Evolutionary conservation across 2,797 vertebrate genomes (phyloP).

Genomic region (Melopsittacus undulatus): DNA sequence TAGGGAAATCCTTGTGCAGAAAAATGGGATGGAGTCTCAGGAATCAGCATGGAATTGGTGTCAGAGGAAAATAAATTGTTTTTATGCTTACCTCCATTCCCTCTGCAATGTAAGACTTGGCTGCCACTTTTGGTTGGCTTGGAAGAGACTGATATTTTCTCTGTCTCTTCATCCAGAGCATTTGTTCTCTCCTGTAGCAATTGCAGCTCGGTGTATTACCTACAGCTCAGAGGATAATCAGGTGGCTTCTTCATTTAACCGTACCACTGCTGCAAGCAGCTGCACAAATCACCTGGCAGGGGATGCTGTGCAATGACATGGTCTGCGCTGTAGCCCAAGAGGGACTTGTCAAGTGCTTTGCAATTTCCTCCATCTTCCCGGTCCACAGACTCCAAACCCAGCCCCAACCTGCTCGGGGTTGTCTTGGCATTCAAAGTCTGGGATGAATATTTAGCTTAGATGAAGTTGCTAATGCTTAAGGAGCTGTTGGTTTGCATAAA

Average conservation of each 20-base stretch:
- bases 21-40: not conserved
- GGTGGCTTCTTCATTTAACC: not conserved
- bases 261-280: not conserved
- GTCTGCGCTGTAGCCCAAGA: not conserved
- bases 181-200: not conserved
- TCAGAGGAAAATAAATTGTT: not conserved
- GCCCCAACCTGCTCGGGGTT: not conserved
- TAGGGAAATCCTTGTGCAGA: not conserved
- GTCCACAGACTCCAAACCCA: not conserved
- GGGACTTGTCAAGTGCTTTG: not conserved
- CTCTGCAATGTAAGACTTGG: not conserved
- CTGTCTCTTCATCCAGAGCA: not conserved
- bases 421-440: not conserved
- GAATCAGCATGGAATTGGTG: not conserved
- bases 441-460: not conserved
- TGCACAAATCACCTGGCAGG: not conserved
- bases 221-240: not conserved
- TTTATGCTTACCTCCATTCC: not conserved
- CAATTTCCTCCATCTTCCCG: not conserved
- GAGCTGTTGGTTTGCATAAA: not conserved
- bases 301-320: not conserved
- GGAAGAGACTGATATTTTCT: not conserved
- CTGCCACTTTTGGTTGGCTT: not conserved
- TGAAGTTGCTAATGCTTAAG: not conserved
- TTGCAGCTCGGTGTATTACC: not conserved